phyloP scores from a whole-genome alignment of 2,888 invertebrate genomes.

The Zelleria hepariella region DNA sequence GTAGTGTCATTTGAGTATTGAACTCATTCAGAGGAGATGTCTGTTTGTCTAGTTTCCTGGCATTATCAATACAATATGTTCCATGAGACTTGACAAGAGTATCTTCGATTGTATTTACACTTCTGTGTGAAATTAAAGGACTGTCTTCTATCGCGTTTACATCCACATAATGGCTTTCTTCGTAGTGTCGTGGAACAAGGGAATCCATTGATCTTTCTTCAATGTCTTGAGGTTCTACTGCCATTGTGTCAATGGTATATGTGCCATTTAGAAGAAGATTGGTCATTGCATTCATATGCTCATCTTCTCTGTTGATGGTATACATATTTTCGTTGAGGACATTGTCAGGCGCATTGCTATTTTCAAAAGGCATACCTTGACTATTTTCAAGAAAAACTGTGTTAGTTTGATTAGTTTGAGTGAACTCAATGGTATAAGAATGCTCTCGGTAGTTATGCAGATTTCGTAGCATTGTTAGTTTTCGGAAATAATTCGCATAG shows the following conservation, averaged over 20 bases:
- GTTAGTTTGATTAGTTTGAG: conserved; percentile 13
- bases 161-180: neutral
- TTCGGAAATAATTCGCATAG: conserved; percentile 6
- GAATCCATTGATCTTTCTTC: neutral
- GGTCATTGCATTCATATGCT: neutral
- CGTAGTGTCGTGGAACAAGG: neutral
- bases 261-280: neutral
- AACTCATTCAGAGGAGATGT: neutral
- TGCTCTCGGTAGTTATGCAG: conserved; percentile 15
- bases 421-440: conserved; percentile 28
- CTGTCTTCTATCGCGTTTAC: neutral
- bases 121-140: neutral
- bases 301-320: neutral
- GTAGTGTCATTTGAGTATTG: neutral
- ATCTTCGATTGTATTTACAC: neutral
- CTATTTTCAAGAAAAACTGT: neutral
- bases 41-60: neutral
- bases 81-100: neutral
- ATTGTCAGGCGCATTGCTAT: neutral
- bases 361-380: neutral
- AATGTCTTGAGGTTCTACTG: neutral
- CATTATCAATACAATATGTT: neutral
- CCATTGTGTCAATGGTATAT: neutral
- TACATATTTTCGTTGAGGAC: neutral
- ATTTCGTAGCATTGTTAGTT: neutral